Percentiles rank a stretch among this genome's conserved stretches.
Evolutionary conservation across 2,113 vertebrate species (phyloP).

Genomic region (Tragelaphus scriptus): DNA sequence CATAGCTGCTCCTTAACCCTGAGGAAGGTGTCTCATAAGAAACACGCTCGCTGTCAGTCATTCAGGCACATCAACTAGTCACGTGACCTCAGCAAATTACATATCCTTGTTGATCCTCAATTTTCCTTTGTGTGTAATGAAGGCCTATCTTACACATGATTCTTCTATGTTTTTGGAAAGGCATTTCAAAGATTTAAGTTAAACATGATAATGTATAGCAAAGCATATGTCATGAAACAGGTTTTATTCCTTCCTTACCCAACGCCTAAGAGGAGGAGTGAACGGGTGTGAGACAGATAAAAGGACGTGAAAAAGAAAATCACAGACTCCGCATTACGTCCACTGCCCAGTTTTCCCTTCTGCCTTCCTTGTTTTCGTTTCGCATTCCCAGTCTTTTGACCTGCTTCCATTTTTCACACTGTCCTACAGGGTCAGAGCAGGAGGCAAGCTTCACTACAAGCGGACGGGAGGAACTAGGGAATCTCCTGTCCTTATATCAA

Average conservation of each 20-base stretch:
- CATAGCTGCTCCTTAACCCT: neutral
- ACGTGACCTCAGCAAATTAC: neutral
- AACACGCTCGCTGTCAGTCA: neutral
- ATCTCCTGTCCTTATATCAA: neutral
- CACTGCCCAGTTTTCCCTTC: neutral
- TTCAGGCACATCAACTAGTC: neutral
- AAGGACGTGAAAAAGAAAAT: neutral
- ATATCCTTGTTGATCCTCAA: neutral
- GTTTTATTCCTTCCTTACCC: neutral
- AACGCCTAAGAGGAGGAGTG: neutral
- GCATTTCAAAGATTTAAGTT: neutral
- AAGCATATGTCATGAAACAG: neutral
- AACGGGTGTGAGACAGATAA: neutral
- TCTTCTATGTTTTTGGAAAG: slow-evolving; percentile 9
- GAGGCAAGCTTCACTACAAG: neutral
- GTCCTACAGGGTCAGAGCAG: neutral
- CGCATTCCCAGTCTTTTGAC: slow-evolving; percentile 6
- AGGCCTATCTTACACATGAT: neutral
- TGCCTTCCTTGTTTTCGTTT: neutral
- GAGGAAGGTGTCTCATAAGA: neutral
- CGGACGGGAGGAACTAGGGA: neutral
- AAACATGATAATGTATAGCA: neutral
- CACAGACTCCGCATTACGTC: neutral
- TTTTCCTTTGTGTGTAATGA: slow-evolving; percentile 5
- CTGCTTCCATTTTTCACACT: neutral